Evolutionary conservation across 2,888 invertebrate genomes (phyloP), one percentile per base, ranked within the genome.

Genomic region (Drepana falcataria): DNA sequence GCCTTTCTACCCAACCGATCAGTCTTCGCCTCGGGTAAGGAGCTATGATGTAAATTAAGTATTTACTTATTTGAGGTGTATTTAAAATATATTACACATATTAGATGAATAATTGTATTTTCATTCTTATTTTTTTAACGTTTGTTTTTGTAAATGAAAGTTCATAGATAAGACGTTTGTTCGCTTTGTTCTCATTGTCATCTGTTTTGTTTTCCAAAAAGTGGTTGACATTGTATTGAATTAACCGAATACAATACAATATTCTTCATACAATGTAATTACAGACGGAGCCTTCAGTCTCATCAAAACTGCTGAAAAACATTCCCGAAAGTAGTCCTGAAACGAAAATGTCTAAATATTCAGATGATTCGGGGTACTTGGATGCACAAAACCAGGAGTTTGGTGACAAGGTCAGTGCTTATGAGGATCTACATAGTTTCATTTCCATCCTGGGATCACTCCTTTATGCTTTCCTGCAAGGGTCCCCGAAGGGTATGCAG

Each of bases 341-440:
- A 2, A 51, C 33, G 2, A 64, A 63, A 48, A 34, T 53, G 3
- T 66, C 66, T 1, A 75, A 65, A 44, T 59, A 60, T 6, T 69
- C 75, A 0, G 81, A 85, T n/a, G 85, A 86, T 53, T 84, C 86
- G 0, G 85, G 85, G 0, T 85, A 77, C 53, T 64, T 69, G 2
- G 85, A 86, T 2, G 58, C 64, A 2, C 71, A 64, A 35, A 72
- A 60, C 59, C 60, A 64, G 7, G 66, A 69, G 1, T 44, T 52
- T 5, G 58, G 62, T n/a, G 68, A 69, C 48, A 73, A 70, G 68
- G 77, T 74, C 56, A 57, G 35, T 33, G 4, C n/a, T 7, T 47
- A 7, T 47, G 2, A 4, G 7, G 3, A 2, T 47, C 47, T 47
- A n/a, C 47, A n/a, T n/a, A n/a, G n/a, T n/a, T n/a, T n/a, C n/a